Evolutionary conservation across 2,113 vertebrate genomes (phyloP), one percentile per base, ranked within the genome.

Genomic region (Stictonetta naevosa): DNA sequence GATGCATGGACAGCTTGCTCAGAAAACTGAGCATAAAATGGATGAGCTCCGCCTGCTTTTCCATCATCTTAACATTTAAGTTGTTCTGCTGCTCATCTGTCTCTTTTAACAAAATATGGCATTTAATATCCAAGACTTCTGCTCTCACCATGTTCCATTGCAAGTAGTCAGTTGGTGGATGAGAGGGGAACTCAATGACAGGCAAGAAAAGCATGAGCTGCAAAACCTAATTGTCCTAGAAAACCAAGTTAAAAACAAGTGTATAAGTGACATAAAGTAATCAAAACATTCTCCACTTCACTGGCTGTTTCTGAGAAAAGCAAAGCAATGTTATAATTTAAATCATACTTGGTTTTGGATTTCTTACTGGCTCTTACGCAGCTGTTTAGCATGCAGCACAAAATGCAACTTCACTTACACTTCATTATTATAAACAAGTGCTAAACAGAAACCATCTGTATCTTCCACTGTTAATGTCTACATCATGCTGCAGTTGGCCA

Each of bases 381-480:
- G 77, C 86, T 95, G 93, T 86, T 96, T 91, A 94, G 93, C 93
- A 95, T 94, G 73, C 79, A 82, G 23, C 66, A 69, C 69, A 92
- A 89, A 94, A 86, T 88, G 52, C 89, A 91, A 82, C 53, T 93
- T 79, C 80, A 92, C 86, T 93, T 95, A 69, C 34, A 73, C 80
- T 74, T 92, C 59, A 50, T 84, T 93, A 88, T 83, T 95, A 58
- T 68, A 86, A 93, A 90, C 73, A 93, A 94, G 90, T 79, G 58
- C 71, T 88, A 69, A 92, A 53, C 80, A 96, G 95, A 92, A 97
- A 62, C 95, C 90, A 93, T 96, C 93, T 96, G 90, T 91, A 84
- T 84, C 76, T 87, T 96, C 77, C 63, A 17, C 83, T 92, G 44
- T 62, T 94, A 69, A 76, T 62, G 81, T 88, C 88, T 88, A 55